These are phyloP conservation scores for Ifrita kowaldi DNA, from an alignment of 2,113 vertebrate genomes.

Conservation along the genomic window DNA sequence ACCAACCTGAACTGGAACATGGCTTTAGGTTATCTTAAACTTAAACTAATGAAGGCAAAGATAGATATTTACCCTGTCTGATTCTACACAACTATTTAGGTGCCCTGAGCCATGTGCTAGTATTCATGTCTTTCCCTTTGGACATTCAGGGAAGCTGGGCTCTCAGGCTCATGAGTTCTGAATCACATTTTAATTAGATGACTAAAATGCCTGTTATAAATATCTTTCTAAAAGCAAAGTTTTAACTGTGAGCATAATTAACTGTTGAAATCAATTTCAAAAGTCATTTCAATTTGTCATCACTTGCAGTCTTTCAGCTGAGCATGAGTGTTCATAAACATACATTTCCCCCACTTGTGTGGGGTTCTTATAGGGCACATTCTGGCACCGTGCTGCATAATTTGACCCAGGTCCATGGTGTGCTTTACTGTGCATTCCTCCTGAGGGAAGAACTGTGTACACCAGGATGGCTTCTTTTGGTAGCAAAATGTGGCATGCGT, in stretches of 20 bases:
- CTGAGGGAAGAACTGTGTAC: background rate
- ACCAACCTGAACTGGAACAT: background rate
- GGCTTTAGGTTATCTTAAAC: background rate
- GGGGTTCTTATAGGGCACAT: background rate
- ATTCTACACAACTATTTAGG: background rate
- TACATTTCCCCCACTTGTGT: background rate
- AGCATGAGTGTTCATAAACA: background rate
- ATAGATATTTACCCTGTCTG: background rate
- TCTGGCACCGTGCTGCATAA: background rate
- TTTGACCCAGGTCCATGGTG: background rate
- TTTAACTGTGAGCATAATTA: background rate
- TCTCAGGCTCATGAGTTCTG: background rate
- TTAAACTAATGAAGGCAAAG: background rate
- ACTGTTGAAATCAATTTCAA: background rate
- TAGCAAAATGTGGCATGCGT: background rate
- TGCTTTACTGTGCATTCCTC: background rate
- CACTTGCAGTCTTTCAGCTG: background rate
- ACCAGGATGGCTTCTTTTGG: background rate
- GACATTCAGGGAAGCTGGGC: background rate
- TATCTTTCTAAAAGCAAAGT: background rate
- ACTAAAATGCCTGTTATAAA: constrained; percentile 14
- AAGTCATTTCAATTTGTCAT: constrained; percentile 15
- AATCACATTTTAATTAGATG: constrained; percentile 1
- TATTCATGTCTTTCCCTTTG: background rate
- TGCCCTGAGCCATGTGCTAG: background rate